These are phyloP conservation scores for Blastomussa wellsi DNA, from an alignment of 92 coral and sea anemone species.

Conservation along the genomic window DNA sequence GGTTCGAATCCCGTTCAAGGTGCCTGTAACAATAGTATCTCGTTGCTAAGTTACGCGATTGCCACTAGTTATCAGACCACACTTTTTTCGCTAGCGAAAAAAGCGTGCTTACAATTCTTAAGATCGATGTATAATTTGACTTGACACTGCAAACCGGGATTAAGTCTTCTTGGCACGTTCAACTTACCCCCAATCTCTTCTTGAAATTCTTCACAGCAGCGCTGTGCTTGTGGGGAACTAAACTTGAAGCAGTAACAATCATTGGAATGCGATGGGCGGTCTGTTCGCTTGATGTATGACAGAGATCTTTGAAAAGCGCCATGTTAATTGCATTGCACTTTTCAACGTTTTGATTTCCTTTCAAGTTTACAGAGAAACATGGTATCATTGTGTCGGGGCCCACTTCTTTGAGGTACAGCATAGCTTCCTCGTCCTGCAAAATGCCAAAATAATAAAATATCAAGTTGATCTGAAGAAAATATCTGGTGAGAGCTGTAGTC, in stretches of 20 bases:
- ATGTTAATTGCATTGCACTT: slow-evolving; percentile 49
- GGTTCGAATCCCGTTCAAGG: no score
- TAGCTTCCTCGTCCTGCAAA: slow-evolving; percentile 60
- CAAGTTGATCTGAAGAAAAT: neutral
- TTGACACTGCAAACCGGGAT: no score
- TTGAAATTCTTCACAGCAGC: slow-evolving; percentile 49
- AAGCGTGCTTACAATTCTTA: no score
- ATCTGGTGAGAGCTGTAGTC: neutral
- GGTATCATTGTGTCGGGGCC: slow-evolving; percentile 77
- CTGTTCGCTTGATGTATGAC: slow-evolving; percentile 39
- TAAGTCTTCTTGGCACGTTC: neutral
- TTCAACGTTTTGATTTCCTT: slow-evolving; percentile 42
- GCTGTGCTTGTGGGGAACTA: slow-evolving; percentile 49
- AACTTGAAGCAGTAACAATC: slow-evolving; percentile 67
- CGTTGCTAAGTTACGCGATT: no score
- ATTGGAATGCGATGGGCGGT: slow-evolving; percentile 60
- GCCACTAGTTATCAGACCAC: no score
- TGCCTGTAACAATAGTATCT: no score
- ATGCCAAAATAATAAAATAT: neutral
- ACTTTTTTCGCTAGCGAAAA: no score
- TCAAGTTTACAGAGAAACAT: slow-evolving; percentile 64
- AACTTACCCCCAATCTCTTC: slow-evolving; percentile 64
- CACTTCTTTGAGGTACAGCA: slow-evolving; percentile 52
- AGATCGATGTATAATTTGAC: no score
- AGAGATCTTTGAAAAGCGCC: slow-evolving; percentile 30